Evolutionary conservation across 2,113 vertebrate species (phyloP), one percentile per base, ranked within the genome.

Genomic region (Sorex fumeus): DNA sequence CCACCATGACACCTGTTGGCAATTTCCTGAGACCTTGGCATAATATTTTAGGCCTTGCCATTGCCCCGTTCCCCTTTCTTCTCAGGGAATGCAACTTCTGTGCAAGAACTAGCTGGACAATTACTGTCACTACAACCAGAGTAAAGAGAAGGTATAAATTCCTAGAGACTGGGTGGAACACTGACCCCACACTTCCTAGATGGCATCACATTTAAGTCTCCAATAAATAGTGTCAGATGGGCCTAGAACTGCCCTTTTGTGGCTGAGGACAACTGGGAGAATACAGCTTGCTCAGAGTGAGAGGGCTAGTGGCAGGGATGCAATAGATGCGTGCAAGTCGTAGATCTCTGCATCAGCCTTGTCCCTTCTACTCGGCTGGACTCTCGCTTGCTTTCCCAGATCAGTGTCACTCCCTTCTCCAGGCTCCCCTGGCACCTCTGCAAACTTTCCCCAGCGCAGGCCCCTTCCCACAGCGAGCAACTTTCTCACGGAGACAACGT

Each of bases 381-480:
- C 23, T 27, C 62, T 28, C 8, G 27, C 57, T 21, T 18, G 50
- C 27, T 77, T 34, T 2, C n/a, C 28, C 7, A 62, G 45, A 72
- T 74, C 83, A 53, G 13, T 70, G n/a, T 18, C n/a, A 9, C 32
- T 70, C 13, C n/a, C 30, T 69, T 5, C 30, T 67, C 30, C 30
- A 27, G 8, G 3, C 32, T 70, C 13, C n/a, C 30, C 32, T 0
- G 1, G 13, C 4, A 4, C 25, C 47, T 87, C 74, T 34, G 69
- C 50, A 86, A 81, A 91, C 47, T 87, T 84, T 88, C 45, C 15
- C 25, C 8, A 87, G 91, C 75, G 76, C 64, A 53, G 77, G 69
- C 43, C 66, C 62, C 34, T 84, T 64, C 69, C 85, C 47, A 47
- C 6, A 30, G 66, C 92, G 0, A 40, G 40, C 40, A 40, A 40